Evolutionary conservation across 2,888 invertebrate genomes (phyloP), one percentile per base, ranked within the genome.

Genomic region (Clusia tigrina): DNA sequence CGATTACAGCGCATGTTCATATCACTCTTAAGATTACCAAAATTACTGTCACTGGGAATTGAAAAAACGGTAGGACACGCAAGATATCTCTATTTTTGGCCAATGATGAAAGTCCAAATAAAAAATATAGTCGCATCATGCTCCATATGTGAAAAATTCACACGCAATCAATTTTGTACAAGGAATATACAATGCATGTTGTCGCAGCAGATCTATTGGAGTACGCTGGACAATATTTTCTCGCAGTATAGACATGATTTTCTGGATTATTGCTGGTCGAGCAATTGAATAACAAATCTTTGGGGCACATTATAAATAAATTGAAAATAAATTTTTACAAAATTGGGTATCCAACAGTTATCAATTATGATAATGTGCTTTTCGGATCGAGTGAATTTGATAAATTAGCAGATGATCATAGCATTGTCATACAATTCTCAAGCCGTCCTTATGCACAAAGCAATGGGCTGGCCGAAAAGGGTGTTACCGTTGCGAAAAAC

Each of bases 71-170:
- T 71, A 62, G 55, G 69, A 24, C 63, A 70, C 24, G 74, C 74
- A 2, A 61, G 75, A 55, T 67, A 68, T 38, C 25, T 76, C 3
- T 76, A 76, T 63, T 79, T 76, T 59, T 80, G 78, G 78, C 78
- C 77, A n/a, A 60, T 71, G 3, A 76, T 76, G 58, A 69, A 72
- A 54, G 20, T 3, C 15, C 74, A 80, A 23, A 73, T 81, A 26
- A 71, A 78, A 53, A 25, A 71, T 32, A 62, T 59, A n/a, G 42
- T 68, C 37, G 22, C 55, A 46, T 20, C 26, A n/a, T 53, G 26
- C 2, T 55, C n/a, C n/a, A n/a, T n/a, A n/a, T n/a, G 17, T 60
- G 46, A 54, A 17, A 58, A 48, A 46, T 48, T 48, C 17, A 2
- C 1, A 58, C 20, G 58, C 2, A 25, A 48, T 5, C 58, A 58